Evolutionary conservation across 1,140 invertebrate species (phyloP).

Genomic region (Homarus americanus): DNA sequence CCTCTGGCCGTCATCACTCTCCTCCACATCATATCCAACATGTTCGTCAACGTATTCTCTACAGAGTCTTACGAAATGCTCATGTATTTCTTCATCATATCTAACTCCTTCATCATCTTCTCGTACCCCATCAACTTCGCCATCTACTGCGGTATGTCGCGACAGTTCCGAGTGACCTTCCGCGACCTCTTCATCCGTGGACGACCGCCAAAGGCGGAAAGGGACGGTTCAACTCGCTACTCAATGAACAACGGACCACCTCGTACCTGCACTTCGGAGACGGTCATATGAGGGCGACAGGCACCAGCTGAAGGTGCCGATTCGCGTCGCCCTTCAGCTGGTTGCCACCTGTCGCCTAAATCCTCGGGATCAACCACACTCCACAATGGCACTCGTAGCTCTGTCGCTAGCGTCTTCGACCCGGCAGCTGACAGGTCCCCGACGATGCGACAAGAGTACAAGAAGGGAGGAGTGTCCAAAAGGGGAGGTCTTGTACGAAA

Average conservation of each 20-base stretch:
- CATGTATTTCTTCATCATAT: conserved; percentile 90
- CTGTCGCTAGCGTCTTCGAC: conserved; percentile 34
- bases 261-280: conserved; percentile 65
- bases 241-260: conserved; percentile 70
- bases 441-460: background rate
- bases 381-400: conserved; percentile 51
- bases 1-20: conserved; percentile 92
- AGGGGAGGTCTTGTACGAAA: background rate
- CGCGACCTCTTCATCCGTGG: conserved; percentile 89
- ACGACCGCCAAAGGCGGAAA: conserved; percentile 73
- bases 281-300: conserved; percentile 64
- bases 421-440: background rate
- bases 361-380: conserved; percentile 4
- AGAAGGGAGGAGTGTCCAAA: background rate
- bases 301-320: conserved; percentile 25
- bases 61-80: conserved; percentile 87
- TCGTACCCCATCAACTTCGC: conserved; percentile 96
- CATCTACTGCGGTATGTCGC: conserved; percentile 96
- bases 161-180: conserved; percentile 95
- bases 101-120: conserved; percentile 93
- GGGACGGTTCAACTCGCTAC: conserved; percentile 59
- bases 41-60: conserved; percentile 79
- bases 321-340: conserved; percentile 29
- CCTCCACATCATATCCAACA: conserved; percentile 88
- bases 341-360: conserved; percentile 10